Conservation (phyloP, 2,797 vertebrate species). For the Cyprinodon diabolis region DNA sequence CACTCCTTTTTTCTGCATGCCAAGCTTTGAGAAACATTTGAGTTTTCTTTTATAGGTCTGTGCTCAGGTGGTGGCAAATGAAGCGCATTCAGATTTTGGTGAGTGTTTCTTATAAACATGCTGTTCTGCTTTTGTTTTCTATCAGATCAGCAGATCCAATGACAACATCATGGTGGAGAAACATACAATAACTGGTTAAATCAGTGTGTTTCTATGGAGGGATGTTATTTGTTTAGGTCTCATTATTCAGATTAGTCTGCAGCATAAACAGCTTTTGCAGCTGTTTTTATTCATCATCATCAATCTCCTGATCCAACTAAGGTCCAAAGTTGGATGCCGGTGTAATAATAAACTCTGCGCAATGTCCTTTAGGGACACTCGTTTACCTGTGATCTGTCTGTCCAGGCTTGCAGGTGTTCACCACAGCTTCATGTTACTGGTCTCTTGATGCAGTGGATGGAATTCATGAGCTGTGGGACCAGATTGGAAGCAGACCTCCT, state of each 20-base stretch:
- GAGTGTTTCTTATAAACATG: neutral
- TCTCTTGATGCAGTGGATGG: conserved; percentile 90
- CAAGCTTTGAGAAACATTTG: conserved; percentile 25
- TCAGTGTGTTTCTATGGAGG: conserved; percentile 12
- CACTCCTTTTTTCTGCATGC: conserved; percentile 7
- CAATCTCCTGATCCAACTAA: conserved; percentile 34
- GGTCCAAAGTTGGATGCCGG: conserved; percentile 19
- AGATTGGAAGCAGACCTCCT: conserved; percentile 86
- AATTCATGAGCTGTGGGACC: conserved; percentile 88
- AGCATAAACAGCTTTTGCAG: conserved; percentile 31
- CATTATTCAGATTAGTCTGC: conserved; percentile 20
- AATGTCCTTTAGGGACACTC: conserved; percentile 41
- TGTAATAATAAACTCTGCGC: conserved; percentile 26
- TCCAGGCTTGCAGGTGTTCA: conserved; percentile 90
- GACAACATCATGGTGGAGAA: neutral
- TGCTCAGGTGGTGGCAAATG: conserved; percentile 66
- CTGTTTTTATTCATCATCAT: conserved; percentile 41
- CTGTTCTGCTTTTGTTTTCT: neutral
- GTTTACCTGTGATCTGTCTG: conserved; percentile 60
- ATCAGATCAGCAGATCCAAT: neutral
- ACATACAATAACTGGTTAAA: neutral
- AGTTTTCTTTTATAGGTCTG: conserved; percentile 74
- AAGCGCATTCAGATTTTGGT: conserved; percentile 81
- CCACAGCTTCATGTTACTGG: conserved; percentile 95
- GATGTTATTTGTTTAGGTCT: conserved; percentile 29